Evolutionary conservation across 1,140 invertebrate species (phyloP).

Genomic region (Triops longicaudatus): DNA sequence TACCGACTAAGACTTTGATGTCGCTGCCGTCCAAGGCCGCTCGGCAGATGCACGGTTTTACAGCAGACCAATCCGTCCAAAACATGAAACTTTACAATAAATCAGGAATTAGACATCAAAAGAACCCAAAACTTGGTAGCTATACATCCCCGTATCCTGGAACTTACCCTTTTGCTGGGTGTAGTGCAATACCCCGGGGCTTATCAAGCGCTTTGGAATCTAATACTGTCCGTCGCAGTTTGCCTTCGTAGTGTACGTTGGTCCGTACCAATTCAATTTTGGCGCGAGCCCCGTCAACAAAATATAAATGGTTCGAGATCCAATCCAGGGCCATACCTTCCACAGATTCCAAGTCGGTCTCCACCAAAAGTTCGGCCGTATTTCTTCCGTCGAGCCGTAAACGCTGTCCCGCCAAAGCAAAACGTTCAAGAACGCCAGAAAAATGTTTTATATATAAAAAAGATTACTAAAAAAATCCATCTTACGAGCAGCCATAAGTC

Average conservation of each 20-base stretch:
- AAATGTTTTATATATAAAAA: no score
- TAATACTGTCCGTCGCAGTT: conserved; percentile 68
- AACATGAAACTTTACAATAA: conserved; percentile 56
- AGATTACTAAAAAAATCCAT: neutral
- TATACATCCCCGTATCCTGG: conserved; percentile 18
- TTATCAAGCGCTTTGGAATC: conserved; percentile 61
- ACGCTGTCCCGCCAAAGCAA: conserved; percentile 41
- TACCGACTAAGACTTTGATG: conserved; percentile 36
- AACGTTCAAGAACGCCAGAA: neutral
- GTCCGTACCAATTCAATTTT: conserved; percentile 71
- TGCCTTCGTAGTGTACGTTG: conserved; percentile 53
- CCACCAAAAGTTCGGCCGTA: conserved; percentile 58
- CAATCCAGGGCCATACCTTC: conserved; percentile 90
- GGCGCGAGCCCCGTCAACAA: conserved; percentile 45
- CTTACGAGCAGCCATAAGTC: neutral
- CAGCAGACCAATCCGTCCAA: conserved; percentile 86
- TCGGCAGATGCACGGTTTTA: conserved; percentile 65
- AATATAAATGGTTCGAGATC: conserved; percentile 76
- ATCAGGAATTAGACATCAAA: neutral
- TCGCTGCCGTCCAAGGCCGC: conserved; percentile 75
- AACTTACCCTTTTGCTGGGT: conserved; percentile 61
- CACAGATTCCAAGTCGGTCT: conserved; percentile 65
- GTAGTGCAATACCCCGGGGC: conserved; percentile 77
- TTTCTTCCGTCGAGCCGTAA: conserved; percentile 63
- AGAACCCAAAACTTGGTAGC: conserved; percentile 9